phyloP scores from a whole-genome alignment of 2,797 vertebrate genomes.

The Myotis myotis region DNA sequence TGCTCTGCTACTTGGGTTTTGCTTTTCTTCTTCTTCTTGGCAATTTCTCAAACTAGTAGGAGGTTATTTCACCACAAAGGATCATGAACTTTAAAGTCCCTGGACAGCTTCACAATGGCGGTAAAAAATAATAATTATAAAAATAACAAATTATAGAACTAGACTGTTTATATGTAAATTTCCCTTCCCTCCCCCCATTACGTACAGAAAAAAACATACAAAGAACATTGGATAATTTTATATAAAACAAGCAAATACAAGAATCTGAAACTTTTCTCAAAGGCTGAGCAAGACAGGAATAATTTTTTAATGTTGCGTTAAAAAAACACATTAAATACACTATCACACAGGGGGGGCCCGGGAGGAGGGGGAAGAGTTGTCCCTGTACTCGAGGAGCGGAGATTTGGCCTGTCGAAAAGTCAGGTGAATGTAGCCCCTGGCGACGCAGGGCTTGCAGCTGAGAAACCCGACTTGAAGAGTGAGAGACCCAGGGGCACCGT shows the following conservation, averaged over 20 bases:
- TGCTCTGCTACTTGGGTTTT: slow-evolving; percentile 81
- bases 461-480: not conserved
- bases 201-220: slow-evolving; percentile 78
- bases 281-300: slow-evolving; percentile 80
- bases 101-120: slow-evolving; percentile 80
- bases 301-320: slow-evolving; percentile 71
- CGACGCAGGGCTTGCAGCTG: slow-evolving; percentile 1
- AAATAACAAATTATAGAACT: slow-evolving; percentile 78
- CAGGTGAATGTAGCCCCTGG: slow-evolving; percentile 23
- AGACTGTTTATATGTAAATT: slow-evolving; percentile 75
- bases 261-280: slow-evolving; percentile 77
- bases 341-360: not conserved
- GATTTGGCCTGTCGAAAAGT: slow-evolving; percentile 54
- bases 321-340: slow-evolving; percentile 78
- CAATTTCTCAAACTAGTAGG: slow-evolving; percentile 74
- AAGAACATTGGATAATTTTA: slow-evolving; percentile 79
- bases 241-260: slow-evolving; percentile 86
- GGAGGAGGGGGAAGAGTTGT: slow-evolving; percentile 20
- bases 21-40: slow-evolving; percentile 59
- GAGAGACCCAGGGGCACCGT: not conserved
- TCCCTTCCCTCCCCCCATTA: slow-evolving; percentile 70
- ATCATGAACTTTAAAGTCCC: slow-evolving; percentile 80
- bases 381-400: slow-evolving; percentile 47
- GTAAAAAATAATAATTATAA: slow-evolving; percentile 83
- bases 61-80: slow-evolving; percentile 78